These are phyloP conservation scores for Oreochromis aureus DNA, from an alignment of 2,113 vertebrate species.

Conservation along the genomic window DNA sequence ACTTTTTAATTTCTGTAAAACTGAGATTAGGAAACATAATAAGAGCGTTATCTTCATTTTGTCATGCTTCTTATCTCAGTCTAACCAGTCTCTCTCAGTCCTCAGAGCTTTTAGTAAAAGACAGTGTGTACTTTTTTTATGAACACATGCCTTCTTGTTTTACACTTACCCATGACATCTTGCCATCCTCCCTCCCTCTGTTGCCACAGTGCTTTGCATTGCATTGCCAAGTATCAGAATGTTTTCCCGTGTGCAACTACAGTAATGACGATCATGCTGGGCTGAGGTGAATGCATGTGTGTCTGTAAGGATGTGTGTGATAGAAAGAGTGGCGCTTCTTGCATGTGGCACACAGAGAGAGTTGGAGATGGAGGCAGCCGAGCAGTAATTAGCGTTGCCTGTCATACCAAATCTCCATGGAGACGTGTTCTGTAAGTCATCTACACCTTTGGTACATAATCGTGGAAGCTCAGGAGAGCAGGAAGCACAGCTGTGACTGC, in stretches of 20 bases:
- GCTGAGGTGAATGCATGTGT: background rate
- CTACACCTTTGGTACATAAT: conserved; percentile 47
- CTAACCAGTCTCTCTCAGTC: background rate
- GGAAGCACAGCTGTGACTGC: conserved; percentile 27
- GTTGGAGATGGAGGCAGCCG: conserved; percentile 7
- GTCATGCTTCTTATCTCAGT: background rate
- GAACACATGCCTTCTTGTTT: background rate
- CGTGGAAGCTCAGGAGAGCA: conserved; percentile 33
- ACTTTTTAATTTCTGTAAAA: background rate
- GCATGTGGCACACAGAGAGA: conserved; percentile 8
- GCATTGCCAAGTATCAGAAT: conserved; percentile 20
- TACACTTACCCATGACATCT: background rate
- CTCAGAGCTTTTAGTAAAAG: background rate
- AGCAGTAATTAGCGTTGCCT: conserved; percentile 58
- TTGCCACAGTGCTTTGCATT: background rate
- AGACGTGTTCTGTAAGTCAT: conserved; percentile 57
- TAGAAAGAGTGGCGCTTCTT: background rate
- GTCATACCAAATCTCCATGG: conserved; percentile 69
- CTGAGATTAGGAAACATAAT: background rate
- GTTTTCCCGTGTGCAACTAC: background rate
- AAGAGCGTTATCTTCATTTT: background rate
- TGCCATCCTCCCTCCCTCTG: background rate
- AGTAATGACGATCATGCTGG: background rate
- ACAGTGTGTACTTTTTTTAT: background rate
- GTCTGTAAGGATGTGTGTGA: background rate